phyloP scores from a whole-genome alignment of 2,888 invertebrate genomes.

The Metopia argyrocephala region DNA sequence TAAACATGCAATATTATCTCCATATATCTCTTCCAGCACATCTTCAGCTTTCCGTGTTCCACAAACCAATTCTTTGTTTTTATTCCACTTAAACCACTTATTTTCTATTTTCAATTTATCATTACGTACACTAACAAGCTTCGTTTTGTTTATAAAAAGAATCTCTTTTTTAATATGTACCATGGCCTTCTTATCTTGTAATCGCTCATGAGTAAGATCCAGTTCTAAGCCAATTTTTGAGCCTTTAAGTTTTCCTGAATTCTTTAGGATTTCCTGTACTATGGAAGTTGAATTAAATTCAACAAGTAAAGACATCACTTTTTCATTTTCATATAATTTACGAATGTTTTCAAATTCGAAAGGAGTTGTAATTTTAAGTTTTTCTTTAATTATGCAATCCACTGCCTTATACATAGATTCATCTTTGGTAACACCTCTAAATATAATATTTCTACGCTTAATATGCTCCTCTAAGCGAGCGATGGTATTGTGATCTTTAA shows the following conservation, averaged over 20 bases:
- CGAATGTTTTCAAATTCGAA: background rate
- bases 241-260: background rate
- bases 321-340: background rate
- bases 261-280: slow-evolving; percentile 1
- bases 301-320: background rate
- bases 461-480: slow-evolving; percentile 19
- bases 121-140: slow-evolving; percentile 10
- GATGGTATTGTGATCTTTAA: background rate
- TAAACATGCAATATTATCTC: background rate
- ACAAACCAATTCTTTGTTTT: slow-evolving; percentile 12
- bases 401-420: background rate
- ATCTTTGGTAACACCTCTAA: background rate
- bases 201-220: background rate
- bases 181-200: slow-evolving; percentile 8
- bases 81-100: slow-evolving; percentile 24
- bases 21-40: background rate
- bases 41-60: slow-evolving; percentile 5
- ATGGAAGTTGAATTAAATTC: background rate
- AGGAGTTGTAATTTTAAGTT: background rate
- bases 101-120: slow-evolving; percentile 16
- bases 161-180: background rate
- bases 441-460: slow-evolving; percentile 15
- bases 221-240: background rate
- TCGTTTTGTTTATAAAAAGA: slow-evolving; percentile 3
- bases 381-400: background rate